A percentile compares a stretch with the other conserved stretches of the same genome.
Evolutionary conservation across 1,140 invertebrate species (phyloP).

Genomic region (Goniozus legneri): DNA sequence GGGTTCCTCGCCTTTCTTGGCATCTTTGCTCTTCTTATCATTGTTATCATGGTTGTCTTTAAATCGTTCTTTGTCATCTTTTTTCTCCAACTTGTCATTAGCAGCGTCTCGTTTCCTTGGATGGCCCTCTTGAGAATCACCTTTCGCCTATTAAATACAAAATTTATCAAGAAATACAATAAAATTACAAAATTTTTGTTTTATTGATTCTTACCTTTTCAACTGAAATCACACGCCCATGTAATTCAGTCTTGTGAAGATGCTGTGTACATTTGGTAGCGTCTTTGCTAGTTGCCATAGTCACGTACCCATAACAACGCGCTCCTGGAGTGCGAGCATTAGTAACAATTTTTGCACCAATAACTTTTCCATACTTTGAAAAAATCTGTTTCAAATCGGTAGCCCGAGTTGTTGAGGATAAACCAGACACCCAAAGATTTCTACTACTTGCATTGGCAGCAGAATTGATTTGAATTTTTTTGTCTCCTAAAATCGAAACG

Average conservation of each 20-base stretch:
- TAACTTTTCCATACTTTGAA: conserved; percentile 90
- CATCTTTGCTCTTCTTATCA: conserved; percentile 46
- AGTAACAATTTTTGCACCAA: conserved; percentile 94
- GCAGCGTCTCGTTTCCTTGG: conserved; percentile 45
- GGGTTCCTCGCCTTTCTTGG: conserved; percentile 40
- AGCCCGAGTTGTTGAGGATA: conserved; percentile 83
- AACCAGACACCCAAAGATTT: conserved; percentile 90
- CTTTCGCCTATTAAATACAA: conserved; percentile 38
- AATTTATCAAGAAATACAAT: no score
- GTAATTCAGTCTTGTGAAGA: conserved; percentile 84
- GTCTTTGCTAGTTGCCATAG: conserved; percentile 85
- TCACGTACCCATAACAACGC: conserved; percentile 92
- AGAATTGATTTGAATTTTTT: conserved; percentile 36
- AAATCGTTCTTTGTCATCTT: conserved; percentile 50
- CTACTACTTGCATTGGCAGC: conserved; percentile 56
- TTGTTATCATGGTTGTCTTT: conserved; percentile 43
- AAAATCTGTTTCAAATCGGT: conserved; percentile 90
- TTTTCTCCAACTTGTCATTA: conserved; percentile 45
- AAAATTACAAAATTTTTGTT: no score
- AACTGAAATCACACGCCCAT: conserved; percentile 90
- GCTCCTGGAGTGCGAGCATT: conserved; percentile 87
- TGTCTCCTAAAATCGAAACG: conserved; percentile 35
- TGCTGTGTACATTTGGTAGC: conserved; percentile 86
- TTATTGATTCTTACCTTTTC: conserved; percentile 67
- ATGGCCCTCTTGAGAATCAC: conserved; percentile 47